Evolutionary conservation across 2,888 invertebrate species (phyloP), one percentile per base, ranked within the genome.

Genomic region (Sicus ferrugineus): DNA sequence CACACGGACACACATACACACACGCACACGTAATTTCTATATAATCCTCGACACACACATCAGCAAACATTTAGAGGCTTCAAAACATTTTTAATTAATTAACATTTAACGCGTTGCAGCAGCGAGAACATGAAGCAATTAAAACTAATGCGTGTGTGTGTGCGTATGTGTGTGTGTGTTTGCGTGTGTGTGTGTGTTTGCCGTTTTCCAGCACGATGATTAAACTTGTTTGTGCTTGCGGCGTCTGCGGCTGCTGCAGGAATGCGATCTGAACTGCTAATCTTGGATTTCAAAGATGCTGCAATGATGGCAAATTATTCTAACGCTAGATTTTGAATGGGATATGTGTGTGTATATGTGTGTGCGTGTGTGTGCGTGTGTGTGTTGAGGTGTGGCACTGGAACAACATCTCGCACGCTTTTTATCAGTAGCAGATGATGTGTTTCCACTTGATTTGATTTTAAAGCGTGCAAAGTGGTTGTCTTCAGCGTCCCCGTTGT

Each of bases 391-490:
- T 9, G 63, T 5, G 46, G 46, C 16, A 63, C 23, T 65, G 54
- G 54, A 54, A 52, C 31, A 54, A 54, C 26, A 31, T 65, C 54
- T 23, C 34, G 23, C 48, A 28, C 28, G 46, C 63, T 50, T 54
- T 54, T 14, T 26, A 50, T 23, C 65, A 34, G 23, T 23, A 50
- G 64, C 31, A 48, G 31, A 64, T 50, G 23, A 38, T 46, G 38
- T 30, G 9, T 54, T 54, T 23, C 26, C 7, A 54, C 28, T 54
- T 26, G 28, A 54, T 26, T 26, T n/a, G 16, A 28, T 54, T 54
- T 46, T 26, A 46, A 54, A 48, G 48, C 28, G 28, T 58, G 65
- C 68, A 63, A 62, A 68, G 52, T 66, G 19, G 65, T 59, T 70
- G 65, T 70, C 31, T 67, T 63, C 46, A n/a, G 23, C 54, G 26